Conservation (phyloP, 1,140 invertebrate species). For the Meloidogyne hapla region DNA sequence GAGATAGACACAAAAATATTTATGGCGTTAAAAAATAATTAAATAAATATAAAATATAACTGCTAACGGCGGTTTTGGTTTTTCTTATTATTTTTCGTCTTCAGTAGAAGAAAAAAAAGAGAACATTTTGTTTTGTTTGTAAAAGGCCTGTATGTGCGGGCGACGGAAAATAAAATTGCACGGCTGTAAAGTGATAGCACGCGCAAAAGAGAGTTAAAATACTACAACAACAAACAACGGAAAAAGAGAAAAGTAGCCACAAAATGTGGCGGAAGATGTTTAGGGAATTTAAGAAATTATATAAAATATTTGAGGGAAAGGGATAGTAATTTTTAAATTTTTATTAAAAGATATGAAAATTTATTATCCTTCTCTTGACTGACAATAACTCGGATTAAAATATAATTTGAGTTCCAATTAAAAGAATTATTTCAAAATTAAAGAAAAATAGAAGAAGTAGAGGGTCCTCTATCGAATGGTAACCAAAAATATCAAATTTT, state of each 20-base stretch:
- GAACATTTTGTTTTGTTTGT: background rate
- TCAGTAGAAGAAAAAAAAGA: background rate
- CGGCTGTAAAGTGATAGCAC: background rate
- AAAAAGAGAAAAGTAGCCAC: background rate
- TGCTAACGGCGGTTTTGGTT: conserved; percentile 2
- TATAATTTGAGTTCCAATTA: too few species aligned
- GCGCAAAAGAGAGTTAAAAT: background rate
- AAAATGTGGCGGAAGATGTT: background rate
- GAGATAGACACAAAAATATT: background rate
- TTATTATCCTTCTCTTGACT: too few species aligned
- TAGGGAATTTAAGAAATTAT: too few species aligned
- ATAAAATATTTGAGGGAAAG: too few species aligned
- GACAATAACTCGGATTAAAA: too few species aligned
- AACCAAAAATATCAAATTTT: too few species aligned
- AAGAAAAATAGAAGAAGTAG: too few species aligned
- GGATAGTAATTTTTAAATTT: too few species aligned
- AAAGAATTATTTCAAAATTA: too few species aligned
- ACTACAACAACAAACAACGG: background rate
- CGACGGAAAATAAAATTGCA: background rate
- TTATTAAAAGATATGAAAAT: too few species aligned
- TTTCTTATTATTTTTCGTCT: background rate
- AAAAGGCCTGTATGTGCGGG: background rate
- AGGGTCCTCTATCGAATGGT: too few species aligned
- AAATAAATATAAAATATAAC: background rate
- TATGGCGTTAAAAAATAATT: too few species aligned